phyloP scores from a whole-genome alignment of 2,113 vertebrate genomes.

The Lycaon pictus region DNA sequence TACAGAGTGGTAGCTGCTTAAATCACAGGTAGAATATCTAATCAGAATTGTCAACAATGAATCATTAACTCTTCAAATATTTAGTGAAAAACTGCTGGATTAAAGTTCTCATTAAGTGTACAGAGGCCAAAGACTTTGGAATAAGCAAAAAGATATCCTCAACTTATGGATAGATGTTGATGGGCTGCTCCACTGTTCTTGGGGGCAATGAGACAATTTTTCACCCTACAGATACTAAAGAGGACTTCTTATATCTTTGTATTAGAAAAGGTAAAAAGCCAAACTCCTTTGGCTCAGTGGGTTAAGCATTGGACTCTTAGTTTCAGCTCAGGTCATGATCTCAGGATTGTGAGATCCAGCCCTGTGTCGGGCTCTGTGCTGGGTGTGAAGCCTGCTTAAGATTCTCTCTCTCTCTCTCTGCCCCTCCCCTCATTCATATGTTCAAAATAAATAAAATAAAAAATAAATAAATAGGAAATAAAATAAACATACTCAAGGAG shows the following conservation, averaged over 20 bases:
- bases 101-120: constrained; percentile 67
- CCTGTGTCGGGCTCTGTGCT: not conserved
- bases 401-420: not conserved
- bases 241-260: not conserved
- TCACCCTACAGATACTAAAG: not conserved
- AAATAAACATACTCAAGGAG: not conserved
- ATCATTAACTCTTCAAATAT: constrained; percentile 49
- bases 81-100: not conserved
- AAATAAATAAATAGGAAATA: constrained; percentile 4
- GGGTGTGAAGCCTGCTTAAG: not conserved
- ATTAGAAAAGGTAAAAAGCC: not conserved
- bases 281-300: not conserved
- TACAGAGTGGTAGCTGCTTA: not conserved
- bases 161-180: constrained; percentile 45
- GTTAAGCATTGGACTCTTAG: not conserved
- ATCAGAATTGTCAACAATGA: not conserved
- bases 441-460: constrained; percentile 29
- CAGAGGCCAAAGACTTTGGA: constrained; percentile 39
- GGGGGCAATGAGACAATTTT: constrained; percentile 37
- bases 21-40: not conserved
- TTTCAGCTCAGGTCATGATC: not conserved
- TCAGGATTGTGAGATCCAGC: not conserved
- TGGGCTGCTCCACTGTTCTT: not conserved
- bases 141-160: constrained; percentile 31
- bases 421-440: not conserved